A percentile compares a stretch with the other conserved stretches of the same genome.
These are phyloP conservation scores for Epirrita christyi DNA, from an alignment of 2,888 invertebrate species.

Conservation along the genomic window DNA sequence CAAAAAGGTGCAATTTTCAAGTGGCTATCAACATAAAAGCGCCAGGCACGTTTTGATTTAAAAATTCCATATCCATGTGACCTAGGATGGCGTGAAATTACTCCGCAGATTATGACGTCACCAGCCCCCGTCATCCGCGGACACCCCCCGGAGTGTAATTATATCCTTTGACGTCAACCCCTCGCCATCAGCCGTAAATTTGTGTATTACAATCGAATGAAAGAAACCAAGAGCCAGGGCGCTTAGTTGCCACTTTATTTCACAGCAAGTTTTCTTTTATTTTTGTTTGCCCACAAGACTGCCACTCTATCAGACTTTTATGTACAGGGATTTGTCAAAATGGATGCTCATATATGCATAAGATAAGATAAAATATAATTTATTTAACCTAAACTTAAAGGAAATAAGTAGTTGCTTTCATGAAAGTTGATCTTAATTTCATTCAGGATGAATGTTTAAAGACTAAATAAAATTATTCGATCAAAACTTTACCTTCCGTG, in stretches of 20 bases:
- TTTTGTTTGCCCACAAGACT: no score
- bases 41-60: constrained; percentile 6
- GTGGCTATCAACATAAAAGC: constrained; percentile 8
- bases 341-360: no score
- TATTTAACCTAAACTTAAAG: no score
- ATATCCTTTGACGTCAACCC: constrained; percentile 58
- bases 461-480: no score
- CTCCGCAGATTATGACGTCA: constrained; percentile 48
- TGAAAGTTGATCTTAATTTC: no score
- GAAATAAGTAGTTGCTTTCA: no score
- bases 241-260: background rate
- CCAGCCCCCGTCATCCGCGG: constrained; percentile 15
- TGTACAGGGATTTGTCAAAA: no score
- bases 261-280: background rate
- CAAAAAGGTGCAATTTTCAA: constrained; percentile 10
- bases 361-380: no score
- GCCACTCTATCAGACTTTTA: no score
- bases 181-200: constrained; percentile 49
- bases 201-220: constrained; percentile 49
- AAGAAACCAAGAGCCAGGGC: constrained; percentile 38
- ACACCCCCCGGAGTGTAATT: constrained; percentile 50
- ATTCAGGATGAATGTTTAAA: no score
- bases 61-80: constrained; percentile 31
- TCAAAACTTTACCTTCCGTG: no score
- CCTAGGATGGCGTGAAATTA: constrained; percentile 48